phyloP scores from a whole-genome alignment of 2,888 invertebrate species.

The Mythimna impura region DNA sequence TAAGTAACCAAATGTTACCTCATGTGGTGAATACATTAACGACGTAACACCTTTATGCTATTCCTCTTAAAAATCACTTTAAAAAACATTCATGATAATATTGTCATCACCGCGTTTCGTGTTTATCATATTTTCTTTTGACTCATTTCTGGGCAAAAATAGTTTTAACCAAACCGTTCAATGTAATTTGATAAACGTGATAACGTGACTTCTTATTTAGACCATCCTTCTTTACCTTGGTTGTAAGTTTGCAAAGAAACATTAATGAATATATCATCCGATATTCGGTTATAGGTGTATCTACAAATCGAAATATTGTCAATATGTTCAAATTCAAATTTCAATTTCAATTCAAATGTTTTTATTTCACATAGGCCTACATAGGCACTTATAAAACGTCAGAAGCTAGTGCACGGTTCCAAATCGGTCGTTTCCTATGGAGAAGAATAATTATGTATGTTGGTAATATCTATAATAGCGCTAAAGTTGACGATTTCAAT shows the following conservation, averaged over 20 bases:
- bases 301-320: not conserved
- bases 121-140: conserved; percentile 23
- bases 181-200: conserved; percentile 10
- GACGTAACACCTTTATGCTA: conserved; percentile 1
- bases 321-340: not conserved
- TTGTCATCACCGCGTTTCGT: not conserved
- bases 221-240: conserved; percentile 16
- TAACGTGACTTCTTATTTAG: conserved; percentile 49
- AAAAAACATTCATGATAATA: not conserved
- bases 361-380: no score
- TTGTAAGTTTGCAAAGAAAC: not conserved
- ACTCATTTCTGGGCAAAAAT: not conserved
- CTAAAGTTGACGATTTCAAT: not conserved
- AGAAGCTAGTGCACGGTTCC: no score
- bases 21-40: not conserved
- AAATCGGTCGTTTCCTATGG: no score
- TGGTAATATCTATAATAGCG: not conserved
- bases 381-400: no score
- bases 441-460: not conserved
- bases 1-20: not conserved
- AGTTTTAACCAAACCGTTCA: not conserved
- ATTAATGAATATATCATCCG: not conserved
- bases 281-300: not conserved
- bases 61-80: not conserved
- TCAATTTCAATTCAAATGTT: no score